Percentiles rank a stretch among this genome's conserved stretches.
phyloP scores from a whole-genome alignment of 2,797 vertebrate species.

The Hyperoplus lanceolatus region DNA sequence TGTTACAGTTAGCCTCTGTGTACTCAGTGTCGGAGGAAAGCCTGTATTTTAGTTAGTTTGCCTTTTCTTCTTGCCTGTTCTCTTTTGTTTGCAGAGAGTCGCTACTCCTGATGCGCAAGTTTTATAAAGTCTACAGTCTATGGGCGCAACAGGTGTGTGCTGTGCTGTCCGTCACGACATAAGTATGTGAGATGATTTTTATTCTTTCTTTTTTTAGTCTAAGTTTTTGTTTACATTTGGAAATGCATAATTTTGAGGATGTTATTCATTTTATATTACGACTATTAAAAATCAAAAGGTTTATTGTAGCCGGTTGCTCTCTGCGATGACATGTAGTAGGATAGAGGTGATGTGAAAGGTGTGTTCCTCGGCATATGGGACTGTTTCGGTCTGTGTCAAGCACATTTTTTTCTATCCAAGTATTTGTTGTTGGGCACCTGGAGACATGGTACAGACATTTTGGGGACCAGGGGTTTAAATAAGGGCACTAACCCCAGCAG shows the following conservation, averaged over 20 bases:
- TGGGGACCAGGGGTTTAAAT: too few relatives aligned
- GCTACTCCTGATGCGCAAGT: not conserved
- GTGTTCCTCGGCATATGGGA: not conserved
- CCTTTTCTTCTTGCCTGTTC: too few relatives aligned
- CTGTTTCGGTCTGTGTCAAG: not conserved
- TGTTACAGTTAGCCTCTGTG: not conserved
- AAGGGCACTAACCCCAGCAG: too few relatives aligned
- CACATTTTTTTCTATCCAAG: too few relatives aligned
- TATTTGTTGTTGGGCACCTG: too few relatives aligned
- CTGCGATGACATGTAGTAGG: not conserved
- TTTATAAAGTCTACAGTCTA: too few relatives aligned
- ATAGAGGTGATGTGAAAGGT: not conserved
- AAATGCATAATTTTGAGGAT: not conserved
- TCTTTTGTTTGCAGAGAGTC: not conserved
- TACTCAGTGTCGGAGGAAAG: not conserved
- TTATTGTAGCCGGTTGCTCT: not conserved
- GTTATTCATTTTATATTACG: not conserved
- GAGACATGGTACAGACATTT: too few relatives aligned
- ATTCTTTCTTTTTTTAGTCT: not conserved
- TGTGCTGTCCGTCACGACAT: not conserved
- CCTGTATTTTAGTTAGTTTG: too few relatives aligned
- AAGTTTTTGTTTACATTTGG: too few relatives aligned
- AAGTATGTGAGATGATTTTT: slow-evolving; percentile 47
- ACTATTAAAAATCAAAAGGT: not conserved
- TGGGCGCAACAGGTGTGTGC: slow-evolving; percentile 26